Conservation (phyloP, 1,140 invertebrate species). For the Hestina assimilis region DNA sequence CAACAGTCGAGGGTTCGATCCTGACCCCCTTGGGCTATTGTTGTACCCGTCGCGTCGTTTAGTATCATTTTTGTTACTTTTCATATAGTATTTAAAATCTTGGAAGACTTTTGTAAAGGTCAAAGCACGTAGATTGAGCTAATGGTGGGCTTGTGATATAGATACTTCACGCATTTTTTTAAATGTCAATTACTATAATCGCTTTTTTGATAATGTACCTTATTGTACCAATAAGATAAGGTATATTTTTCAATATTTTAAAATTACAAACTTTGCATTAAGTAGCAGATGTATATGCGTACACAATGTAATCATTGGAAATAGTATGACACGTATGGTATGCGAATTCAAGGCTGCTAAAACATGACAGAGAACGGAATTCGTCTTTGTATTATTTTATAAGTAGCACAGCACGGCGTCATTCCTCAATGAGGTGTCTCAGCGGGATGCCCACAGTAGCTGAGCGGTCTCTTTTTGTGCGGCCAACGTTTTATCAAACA, state of each 20-base stretch:
- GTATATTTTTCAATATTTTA: neutral
- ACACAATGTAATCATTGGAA: slow-evolving; percentile 21
- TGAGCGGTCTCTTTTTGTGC: slow-evolving; percentile 67
- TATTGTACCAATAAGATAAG: no score
- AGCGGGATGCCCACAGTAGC: slow-evolving; percentile 70
- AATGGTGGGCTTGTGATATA: no score
- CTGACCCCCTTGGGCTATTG: no score
- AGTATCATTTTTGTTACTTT: no score
- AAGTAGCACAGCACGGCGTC: slow-evolving; percentile 62
- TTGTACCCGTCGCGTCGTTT: no score
- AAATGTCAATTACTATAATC: no score
- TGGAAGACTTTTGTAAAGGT: no score
- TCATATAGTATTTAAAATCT: no score
- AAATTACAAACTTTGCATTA: neutral
- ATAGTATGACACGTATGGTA: slow-evolving; percentile 21
- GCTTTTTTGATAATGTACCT: no score
- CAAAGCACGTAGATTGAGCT: no score
- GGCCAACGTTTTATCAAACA: slow-evolving; percentile 74
- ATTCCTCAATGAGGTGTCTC: slow-evolving; percentile 58
- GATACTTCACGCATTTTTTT: no score
- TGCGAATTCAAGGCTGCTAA: slow-evolving; percentile 20
- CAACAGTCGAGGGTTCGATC: no score
- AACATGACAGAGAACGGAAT: slow-evolving; percentile 30
- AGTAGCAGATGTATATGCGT: slow-evolving; percentile 14
- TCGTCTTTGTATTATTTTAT: slow-evolving; percentile 56